Base-by-base conservation (phyloP, 1,140 invertebrate genomes). In the Sycophila sp. region DNA sequence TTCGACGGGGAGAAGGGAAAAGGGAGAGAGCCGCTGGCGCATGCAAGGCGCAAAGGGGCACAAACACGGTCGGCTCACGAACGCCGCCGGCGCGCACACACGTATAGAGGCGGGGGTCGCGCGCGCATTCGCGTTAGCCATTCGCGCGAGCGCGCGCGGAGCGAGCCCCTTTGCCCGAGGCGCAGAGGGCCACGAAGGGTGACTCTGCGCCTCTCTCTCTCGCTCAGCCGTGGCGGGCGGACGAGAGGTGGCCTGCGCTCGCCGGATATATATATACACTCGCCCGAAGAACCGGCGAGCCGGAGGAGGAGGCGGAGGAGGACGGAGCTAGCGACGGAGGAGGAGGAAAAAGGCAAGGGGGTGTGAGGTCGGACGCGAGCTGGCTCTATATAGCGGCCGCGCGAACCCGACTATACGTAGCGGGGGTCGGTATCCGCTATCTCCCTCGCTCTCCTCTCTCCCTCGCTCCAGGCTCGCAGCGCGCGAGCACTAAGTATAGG, bases 401-500 rank as follows among this genome's bases (percentile, higher is more conserved):
- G 76, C 76, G 72, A 71, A 73, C 63, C n/a, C 72, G 74, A 76
- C 68, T n/a, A n/a, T n/a, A n/a, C n/a, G n/a, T n/a, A n/a, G 73
- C 69, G 70, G 75, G 75, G 76, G 73, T 70, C 64, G 71, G 69
- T 72, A 55, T 64, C 62, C 47, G 32, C 59, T 34, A 62, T 47
- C 40, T 4, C 32, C n/a, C 2, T 34, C 40, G 32, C 42, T 17
- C 30, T 10, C 6, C 8, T 24, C 28, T 24, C 60, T 49, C 60
- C 36, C 38, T 49, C 30, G 32, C 42, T 24, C 17, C 82, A 75
- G 81, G 78, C 81, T 83, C 81, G 78, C 51, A 55, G 36, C 32
- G 24, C 58, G 34, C 26, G n/a, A 45, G 63, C 81, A 83, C 84
- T 85, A 85, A 85, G 83, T 85, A 85, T 85, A 84, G 82, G 83